phyloP scores from a whole-genome alignment of 2,888 invertebrate genomes.

The Cataglyphis rosenhaueri region DNA sequence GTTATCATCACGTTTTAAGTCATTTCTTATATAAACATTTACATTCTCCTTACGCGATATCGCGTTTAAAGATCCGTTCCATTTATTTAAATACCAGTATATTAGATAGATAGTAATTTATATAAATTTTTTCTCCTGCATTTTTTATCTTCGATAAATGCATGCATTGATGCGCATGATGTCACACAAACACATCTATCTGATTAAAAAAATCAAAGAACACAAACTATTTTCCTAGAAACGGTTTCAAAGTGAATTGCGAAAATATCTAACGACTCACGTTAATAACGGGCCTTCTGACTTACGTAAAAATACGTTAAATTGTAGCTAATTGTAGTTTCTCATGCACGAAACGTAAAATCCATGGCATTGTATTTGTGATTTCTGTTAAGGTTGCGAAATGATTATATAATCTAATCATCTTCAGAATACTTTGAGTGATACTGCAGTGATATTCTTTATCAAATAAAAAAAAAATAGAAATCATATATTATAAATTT shows the following conservation, averaged over 20 bases:
- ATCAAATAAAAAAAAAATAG: neutral
- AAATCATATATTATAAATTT: neutral
- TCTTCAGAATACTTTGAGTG: neutral
- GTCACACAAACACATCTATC: neutral
- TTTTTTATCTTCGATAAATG: neutral
- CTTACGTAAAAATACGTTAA: slow-evolving; percentile 60
- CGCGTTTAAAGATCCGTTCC: neutral
- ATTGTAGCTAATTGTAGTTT: neutral
- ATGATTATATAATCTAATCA: neutral
- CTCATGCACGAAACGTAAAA: neutral
- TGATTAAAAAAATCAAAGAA: neutral
- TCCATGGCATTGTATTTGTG: slow-evolving; percentile 22
- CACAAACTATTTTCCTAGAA: slow-evolving; percentile 39
- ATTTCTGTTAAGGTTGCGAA: slow-evolving; percentile 20
- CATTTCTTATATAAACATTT: neutral
- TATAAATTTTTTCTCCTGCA: slow-evolving; percentile 54
- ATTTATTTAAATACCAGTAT: slow-evolving; percentile 30
- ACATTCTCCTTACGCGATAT: neutral
- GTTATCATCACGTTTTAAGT: slow-evolving; percentile 13
- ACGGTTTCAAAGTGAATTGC: slow-evolving; percentile 43
- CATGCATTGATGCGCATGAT: neutral
- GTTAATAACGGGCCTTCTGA: slow-evolving; percentile 57
- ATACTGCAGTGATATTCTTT: slow-evolving; percentile 7
- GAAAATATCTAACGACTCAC: slow-evolving; percentile 51
- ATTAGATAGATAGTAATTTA: slow-evolving; percentile 61